phyloP scores from a whole-genome alignment of 2,797 vertebrate species.

The Catostomus latipinnis region DNA sequence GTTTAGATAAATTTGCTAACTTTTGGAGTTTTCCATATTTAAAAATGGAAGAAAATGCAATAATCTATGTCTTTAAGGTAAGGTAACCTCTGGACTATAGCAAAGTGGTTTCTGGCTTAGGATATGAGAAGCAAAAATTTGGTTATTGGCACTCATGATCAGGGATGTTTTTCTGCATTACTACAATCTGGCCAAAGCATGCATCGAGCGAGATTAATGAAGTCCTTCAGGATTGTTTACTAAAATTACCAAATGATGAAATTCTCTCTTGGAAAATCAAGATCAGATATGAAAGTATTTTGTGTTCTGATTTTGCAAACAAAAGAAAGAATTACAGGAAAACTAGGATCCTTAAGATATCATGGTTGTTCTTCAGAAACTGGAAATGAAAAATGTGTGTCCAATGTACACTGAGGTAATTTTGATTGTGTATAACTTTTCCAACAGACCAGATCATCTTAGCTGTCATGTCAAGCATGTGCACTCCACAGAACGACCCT shows the following conservation, averaged over 20 bases:
- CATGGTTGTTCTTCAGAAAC: background rate
- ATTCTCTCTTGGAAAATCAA: no score
- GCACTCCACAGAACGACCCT: conserved; percentile 97
- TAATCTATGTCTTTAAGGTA: no score
- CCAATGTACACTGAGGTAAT: background rate
- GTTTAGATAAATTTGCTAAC: no score
- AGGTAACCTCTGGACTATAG: no score
- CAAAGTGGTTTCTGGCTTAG: no score
- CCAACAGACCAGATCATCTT: conserved; percentile 93
- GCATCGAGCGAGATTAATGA: background rate
- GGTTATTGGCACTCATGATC: background rate
- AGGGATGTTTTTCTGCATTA: background rate
- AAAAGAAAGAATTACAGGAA: background rate
- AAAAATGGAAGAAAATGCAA: no score
- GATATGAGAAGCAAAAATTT: no score
- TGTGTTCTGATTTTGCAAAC: no score
- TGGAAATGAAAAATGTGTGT: background rate
- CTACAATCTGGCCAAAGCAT: background rate
- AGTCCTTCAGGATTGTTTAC: no score
- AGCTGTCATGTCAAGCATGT: conserved; percentile 99
- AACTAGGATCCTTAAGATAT: background rate
- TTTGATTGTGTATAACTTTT: background rate
- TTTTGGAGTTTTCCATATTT: no score
- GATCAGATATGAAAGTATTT: no score
- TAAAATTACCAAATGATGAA: no score